Base-by-base conservation (phyloP, 2,888 invertebrate genomes). In the Trissolcus japonicus region DNA sequence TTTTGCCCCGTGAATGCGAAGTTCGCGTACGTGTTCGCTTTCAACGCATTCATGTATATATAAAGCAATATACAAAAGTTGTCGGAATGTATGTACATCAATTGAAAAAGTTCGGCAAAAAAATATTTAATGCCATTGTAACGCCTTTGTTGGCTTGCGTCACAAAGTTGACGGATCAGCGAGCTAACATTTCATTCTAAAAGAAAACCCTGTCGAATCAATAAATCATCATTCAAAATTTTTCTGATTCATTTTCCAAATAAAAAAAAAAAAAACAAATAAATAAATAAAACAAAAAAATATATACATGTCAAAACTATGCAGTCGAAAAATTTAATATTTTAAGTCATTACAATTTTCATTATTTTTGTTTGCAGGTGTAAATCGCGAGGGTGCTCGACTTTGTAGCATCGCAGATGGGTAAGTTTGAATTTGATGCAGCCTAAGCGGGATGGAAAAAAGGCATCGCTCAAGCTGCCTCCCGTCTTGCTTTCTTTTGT, bases 31-130 rank as follows among this genome's bases (percentile, higher is more conserved):
- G 65, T 68, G 68, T 55, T 59, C 53, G 69, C 76, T 76, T 76
- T 69, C 65, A 60, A 41, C 60, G 65, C 69, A 76, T 61, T 76
- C 69, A 63, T 75, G 59, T 75, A 63, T 63, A 46, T 68, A 54
- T 63, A 75, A 74, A 75, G 75, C 63, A 68, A 68, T 75, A 63
- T 68, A 75, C 75, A 75, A 68, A 68, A 75, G 75, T 74, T 68
- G 67, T 57, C 57, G 67, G 67, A 74, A 74, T 74, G 74, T 62
- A 68, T 74, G 67, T 68, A 62, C 67, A 68, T 74, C 57, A 74
- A 67, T 74, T 67, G 67, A 67, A 74, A 74, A 74, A 74, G 59
- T 68, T 75, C 46, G 60, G 57, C 61, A 57, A 67, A 74, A 62
- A 55, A 67, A 74, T 67, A 35, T 74, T 67, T 74, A 74, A 74